phyloP scores from a whole-genome alignment of 2,113 vertebrate genomes.

The Cacatua alba region DNA sequence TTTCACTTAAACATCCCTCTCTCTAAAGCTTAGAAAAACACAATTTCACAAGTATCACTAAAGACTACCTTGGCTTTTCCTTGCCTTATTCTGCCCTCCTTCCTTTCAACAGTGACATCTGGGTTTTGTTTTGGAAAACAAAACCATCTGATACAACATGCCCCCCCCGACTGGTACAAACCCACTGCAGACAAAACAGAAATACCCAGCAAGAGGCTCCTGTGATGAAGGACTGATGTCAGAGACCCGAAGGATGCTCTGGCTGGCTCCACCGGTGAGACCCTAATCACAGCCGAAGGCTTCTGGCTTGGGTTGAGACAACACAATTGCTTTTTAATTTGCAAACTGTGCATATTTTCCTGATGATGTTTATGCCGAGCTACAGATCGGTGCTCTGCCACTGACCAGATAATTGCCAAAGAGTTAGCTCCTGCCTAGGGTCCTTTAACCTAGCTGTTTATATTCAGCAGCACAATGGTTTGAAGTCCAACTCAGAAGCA shows the following conservation, averaged over 20 bases:
- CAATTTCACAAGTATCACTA: neutral
- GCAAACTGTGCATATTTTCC: slow-evolving; percentile 49
- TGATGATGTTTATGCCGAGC: slow-evolving; percentile 8
- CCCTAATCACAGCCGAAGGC: neutral
- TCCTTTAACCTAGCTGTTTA: slow-evolving; percentile 41
- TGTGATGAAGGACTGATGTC: neutral
- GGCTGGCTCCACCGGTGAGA: neutral
- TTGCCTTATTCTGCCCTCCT: neutral
- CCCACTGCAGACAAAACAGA: neutral
- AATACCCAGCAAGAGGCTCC: neutral
- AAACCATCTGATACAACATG: neutral
- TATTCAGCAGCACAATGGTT: neutral
- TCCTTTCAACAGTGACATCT: neutral
- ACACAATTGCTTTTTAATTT: slow-evolving; percentile 45
- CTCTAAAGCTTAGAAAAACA: neutral
- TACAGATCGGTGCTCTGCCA: slow-evolving; percentile 20
- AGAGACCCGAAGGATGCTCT: neutral
- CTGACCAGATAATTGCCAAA: slow-evolving; percentile 39
- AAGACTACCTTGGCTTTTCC: neutral
- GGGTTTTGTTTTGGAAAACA: neutral
- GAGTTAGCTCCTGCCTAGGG: slow-evolving; percentile 27
- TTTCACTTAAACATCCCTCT: neutral
- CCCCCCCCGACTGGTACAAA: neutral
- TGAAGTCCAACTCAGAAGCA: slow-evolving; percentile 17
- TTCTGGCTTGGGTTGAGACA: neutral